Evolutionary conservation across 2,113 vertebrate genomes (phyloP), one percentile per base, ranked within the genome.

Genomic region (Aldabrachelys gigantea): DNA sequence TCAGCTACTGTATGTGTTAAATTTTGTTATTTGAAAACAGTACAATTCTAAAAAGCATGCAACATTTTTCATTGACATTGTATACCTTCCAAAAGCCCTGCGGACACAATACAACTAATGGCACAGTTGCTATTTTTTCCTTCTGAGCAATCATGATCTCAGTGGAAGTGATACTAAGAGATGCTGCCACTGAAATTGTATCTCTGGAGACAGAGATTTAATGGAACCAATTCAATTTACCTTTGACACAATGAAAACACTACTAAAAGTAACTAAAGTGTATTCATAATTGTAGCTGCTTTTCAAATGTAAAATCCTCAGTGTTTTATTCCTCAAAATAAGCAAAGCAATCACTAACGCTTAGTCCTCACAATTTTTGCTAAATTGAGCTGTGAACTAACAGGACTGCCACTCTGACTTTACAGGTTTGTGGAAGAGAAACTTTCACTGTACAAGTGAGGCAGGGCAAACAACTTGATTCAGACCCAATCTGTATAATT

Each of bases 171-270:
- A 97, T 89, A 96, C 49, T 35, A 96, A 97, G 89, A 92, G 82
- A 85, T 47, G 80, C 49, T 95, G 75, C 84, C 85, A 84, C 76
- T 95, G 91, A 96, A 92, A 96, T 72, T 10, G 35, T 90, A 57
- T 90, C 91, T 96, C 50, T 82, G 82, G 91, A 94, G 89, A 96
- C 2, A 89, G 1, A 85, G 54, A 3, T 92, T 97, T 96, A 93
- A 95, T 85, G 50, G 57, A 81, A 94, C 22, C 69, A 89, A 59
- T 72, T 95, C 76, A 89, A 84, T 76, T 93, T 88, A 85, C 44
- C 54, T 96, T 89, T 95, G 86, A 95, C 92, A 95, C 49, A 85
- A 91, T 85, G 88, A 98, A 91, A 96, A 91, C 79, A 94, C 53
- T 79, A 94, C 88, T 97, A 97, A 91, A 84, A 87, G 47, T 83